Percentiles rank a stretch among this genome's conserved stretches.
phyloP scores from a whole-genome alignment of 2,113 vertebrate genomes.

The Steatornis caripensis region DNA sequence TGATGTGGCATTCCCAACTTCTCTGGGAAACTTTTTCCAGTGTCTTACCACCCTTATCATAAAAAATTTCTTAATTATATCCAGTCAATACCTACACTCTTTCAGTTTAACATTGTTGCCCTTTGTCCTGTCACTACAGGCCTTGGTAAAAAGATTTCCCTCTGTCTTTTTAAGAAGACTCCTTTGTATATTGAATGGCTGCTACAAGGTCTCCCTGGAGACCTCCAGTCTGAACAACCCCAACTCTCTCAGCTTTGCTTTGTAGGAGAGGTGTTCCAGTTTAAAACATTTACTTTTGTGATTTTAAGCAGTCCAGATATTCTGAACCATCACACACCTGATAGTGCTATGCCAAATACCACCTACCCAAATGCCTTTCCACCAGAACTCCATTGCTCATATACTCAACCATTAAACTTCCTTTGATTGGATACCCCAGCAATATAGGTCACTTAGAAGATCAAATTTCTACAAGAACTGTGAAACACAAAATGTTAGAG shows the following conservation, averaged over 20 bases:
- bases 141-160: not conserved
- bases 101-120: not conserved
- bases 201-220: not conserved
- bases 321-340: not conserved
- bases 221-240: not conserved
- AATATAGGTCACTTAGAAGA: not conserved
- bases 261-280: not conserved
- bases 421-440: not conserved
- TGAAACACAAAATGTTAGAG: not conserved
- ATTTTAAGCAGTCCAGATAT: not conserved
- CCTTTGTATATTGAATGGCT: not conserved
- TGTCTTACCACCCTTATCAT: fast-evolving
- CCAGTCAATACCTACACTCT: not conserved
- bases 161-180: not conserved
- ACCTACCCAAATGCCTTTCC: not conserved
- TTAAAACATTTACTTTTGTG: not conserved
- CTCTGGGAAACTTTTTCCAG: not conserved
- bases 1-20: not conserved
- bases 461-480: not conserved
- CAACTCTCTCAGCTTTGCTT: not conserved
- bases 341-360: not conserved
- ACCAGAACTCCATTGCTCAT: fast-evolving
- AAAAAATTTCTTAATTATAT: not conserved
- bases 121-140: not conserved
- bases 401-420: not conserved